These are phyloP conservation scores for Lucinisca nassula DNA, from an alignment of 2,888 invertebrate species.

Conservation along the genomic window DNA sequence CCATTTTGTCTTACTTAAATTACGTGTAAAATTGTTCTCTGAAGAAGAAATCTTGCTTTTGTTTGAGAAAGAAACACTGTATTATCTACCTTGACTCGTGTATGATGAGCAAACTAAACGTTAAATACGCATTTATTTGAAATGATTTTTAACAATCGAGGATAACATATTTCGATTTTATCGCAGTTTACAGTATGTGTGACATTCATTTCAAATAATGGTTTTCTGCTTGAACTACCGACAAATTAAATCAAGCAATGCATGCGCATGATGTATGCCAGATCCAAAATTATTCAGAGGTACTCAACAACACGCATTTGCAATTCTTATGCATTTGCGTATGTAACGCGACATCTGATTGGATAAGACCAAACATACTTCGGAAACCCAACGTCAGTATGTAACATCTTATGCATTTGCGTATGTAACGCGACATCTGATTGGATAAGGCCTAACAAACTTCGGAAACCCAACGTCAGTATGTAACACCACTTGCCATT, in stretches of 20 bases:
- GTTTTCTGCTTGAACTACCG: not conserved
- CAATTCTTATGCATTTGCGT: too few species aligned
- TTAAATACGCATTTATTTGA: not conserved
- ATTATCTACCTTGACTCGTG: not conserved
- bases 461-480: too few species aligned
- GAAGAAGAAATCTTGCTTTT: slow-evolving; percentile 5
- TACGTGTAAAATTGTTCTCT: slow-evolving; percentile 49
- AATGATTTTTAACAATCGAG: not conserved
- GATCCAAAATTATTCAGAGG: too few species aligned
- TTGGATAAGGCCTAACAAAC: too few species aligned
- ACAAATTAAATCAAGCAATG: not conserved
- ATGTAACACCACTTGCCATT: too few species aligned
- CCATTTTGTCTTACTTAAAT: slow-evolving; percentile 50
- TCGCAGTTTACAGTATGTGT: not conserved
- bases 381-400: too few species aligned
- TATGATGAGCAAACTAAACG: not conserved
- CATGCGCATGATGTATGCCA: too few species aligned
- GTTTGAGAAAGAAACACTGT: not conserved
- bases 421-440: too few species aligned
- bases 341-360: too few species aligned
- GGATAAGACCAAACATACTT: too few species aligned
- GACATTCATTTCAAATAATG: not conserved
- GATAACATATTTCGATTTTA: not conserved
- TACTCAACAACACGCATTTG: too few species aligned
- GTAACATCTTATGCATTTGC: too few species aligned